Percentiles rank a stretch among this genome's conserved stretches.
These are phyloP conservation scores for Thaumatotibia leucotreta DNA, from an alignment of 1,140 invertebrate genomes.

Conservation along the genomic window DNA sequence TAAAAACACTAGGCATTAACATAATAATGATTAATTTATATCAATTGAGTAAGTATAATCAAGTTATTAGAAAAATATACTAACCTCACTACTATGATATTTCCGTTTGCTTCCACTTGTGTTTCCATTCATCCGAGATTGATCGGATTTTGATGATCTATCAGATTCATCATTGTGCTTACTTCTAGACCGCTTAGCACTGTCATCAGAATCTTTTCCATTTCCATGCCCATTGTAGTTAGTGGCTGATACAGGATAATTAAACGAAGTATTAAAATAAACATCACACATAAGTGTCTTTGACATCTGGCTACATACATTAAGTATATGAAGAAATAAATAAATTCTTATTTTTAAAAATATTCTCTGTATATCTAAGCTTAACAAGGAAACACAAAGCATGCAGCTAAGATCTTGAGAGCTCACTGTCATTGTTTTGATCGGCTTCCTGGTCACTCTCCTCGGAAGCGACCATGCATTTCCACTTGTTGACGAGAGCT, in stretches of 20 bases:
- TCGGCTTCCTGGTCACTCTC: constrained; percentile 66
- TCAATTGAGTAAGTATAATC: background rate
- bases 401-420: constrained; percentile 11
- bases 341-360: constrained; percentile 6
- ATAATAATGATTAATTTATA: no score
- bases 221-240: constrained; percentile 57
- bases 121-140: constrained; percentile 58
- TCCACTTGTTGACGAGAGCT: constrained; percentile 91
- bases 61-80: constrained; percentile 18
- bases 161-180: constrained; percentile 38
- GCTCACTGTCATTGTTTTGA: constrained; percentile 56
- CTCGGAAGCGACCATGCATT: constrained; percentile 87
- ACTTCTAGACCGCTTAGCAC: constrained; percentile 46
- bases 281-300: constrained; percentile 3
- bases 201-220: constrained; percentile 52
- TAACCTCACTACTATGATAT: constrained; percentile 69
- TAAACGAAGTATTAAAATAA: constrained; percentile 15
- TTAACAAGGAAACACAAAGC: background rate
- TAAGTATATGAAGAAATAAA: constrained; percentile 6
- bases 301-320: constrained; percentile 17
- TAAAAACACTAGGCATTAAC: no score
- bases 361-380: background rate
- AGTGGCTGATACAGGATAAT: constrained; percentile 36
- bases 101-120: constrained; percentile 60
- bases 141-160: constrained; percentile 16